Evolutionary conservation across 1,140 invertebrate genomes (phyloP).

Genomic region (Limonius californicus): DNA sequence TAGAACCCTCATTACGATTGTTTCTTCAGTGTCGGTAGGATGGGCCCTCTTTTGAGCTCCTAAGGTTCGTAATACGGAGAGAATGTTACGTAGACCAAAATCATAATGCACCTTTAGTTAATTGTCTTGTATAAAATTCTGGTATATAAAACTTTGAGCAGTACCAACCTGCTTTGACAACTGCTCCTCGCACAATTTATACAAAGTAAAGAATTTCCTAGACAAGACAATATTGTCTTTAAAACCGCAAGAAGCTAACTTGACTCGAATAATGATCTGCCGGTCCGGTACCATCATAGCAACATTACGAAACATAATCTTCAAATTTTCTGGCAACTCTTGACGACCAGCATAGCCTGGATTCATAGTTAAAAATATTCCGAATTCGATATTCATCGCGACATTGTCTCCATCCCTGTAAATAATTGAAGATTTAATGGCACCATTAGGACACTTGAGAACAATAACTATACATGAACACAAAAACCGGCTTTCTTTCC

Average conservation of each 20-base stretch:
- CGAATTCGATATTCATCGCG: slow-evolving; percentile 83
- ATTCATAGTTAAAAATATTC: slow-evolving; percentile 86
- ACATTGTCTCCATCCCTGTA: slow-evolving; percentile 83
- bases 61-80: slow-evolving; percentile 88
- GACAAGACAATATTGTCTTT: slow-evolving; percentile 83
- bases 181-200: slow-evolving; percentile 81
- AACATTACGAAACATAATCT: slow-evolving; percentile 88
- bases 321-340: slow-evolving; percentile 87
- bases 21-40: slow-evolving; percentile 66
- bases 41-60: slow-evolving; percentile 70
- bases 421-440: no score
- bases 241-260: slow-evolving; percentile 88
- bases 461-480: slow-evolving; percentile 68
- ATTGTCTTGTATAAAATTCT: no score
- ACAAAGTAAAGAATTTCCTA: slow-evolving; percentile 87
- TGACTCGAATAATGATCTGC: slow-evolving; percentile 92
- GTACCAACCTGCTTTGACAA: slow-evolving; percentile 88
- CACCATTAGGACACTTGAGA: no score
- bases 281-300: slow-evolving; percentile 96
- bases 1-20: slow-evolving; percentile 78
- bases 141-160: no score
- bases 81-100: slow-evolving; percentile 90
- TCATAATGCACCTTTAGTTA: no score
- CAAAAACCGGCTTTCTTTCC: slow-evolving; percentile 73
- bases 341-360: slow-evolving; percentile 90